Evolutionary conservation across 2,888 invertebrate species (phyloP).

Genomic region (Incurvaria masculella): DNA sequence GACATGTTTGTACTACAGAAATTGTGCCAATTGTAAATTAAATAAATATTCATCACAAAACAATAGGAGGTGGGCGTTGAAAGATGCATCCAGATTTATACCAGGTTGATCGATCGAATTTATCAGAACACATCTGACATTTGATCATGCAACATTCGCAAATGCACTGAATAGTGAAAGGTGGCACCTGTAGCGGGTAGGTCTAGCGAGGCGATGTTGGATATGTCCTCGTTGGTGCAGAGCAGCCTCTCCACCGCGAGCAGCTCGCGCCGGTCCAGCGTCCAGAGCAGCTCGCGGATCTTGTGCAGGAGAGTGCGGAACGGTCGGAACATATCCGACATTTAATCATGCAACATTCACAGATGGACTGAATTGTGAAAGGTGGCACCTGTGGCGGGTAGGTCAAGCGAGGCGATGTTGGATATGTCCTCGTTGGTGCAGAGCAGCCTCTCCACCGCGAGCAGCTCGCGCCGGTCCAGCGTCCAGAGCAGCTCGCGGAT

Average conservation of each 20-base stretch:
- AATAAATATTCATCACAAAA: too few species aligned
- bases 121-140: conserved; percentile 96
- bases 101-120: too few species aligned
- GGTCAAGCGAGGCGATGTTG: conserved; percentile 38
- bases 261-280: conserved; percentile 80
- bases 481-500: conserved; percentile 81
- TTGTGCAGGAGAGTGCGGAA: conserved; percentile 85
- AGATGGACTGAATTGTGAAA: too few species aligned
- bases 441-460: conserved; percentile 80
- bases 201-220: conserved; percentile 41
- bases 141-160: too few species aligned
- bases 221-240: conserved; percentile 84
- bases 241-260: conserved; percentile 82
- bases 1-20: too few species aligned
- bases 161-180: too few species aligned
- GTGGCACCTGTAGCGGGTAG: conserved; percentile 25
- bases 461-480: conserved; percentile 60
- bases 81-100: too few species aligned
- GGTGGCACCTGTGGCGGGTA: conserved; percentile 24
- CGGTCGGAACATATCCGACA: conserved; percentile 97
- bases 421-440: conserved; percentile 85
- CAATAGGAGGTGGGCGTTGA: too few species aligned
- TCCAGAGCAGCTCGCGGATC: conserved; percentile 89
- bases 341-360: conserved; percentile 55
- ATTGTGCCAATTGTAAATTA: too few species aligned